Percentiles rank a stretch among this genome's conserved stretches.
Evolutionary conservation across 2,797 vertebrate genomes (phyloP).

Genomic region (Sebastes melanostomus): DNA sequence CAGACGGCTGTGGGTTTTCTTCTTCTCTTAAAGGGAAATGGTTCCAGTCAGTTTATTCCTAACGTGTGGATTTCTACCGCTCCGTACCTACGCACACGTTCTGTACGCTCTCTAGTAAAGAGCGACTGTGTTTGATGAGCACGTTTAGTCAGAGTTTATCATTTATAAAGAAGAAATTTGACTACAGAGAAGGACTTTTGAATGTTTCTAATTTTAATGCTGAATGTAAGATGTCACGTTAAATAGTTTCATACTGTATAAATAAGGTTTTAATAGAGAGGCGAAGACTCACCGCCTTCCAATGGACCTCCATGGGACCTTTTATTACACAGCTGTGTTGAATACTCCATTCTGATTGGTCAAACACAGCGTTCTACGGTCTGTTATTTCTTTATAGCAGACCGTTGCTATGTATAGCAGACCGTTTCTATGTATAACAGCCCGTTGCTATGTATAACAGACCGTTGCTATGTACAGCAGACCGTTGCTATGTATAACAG

Average conservation of each 20-base stretch:
- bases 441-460: rapidly evolving
- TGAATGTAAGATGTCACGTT: neutral
- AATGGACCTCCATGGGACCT: no score
- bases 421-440: no score
- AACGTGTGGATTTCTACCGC: neutral
- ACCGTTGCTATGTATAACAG: rapidly evolving
- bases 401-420: no score
- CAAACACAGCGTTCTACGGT: no score
- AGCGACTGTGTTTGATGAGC: neutral
- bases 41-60: conserved; percentile 4
- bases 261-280: neutral
- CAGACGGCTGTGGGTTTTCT: neutral
- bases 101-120: neutral
- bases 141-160: neutral
- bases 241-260: neutral
- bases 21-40: neutral
- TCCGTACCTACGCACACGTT: neutral
- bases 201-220: conserved; percentile 2
- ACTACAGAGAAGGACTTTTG: neutral
- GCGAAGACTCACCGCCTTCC: no score
- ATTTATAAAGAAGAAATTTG: neutral
- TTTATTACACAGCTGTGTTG: no score
- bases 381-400: no score
- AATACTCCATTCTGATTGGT: no score
- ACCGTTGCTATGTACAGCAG: no score